Evolutionary conservation across 2,888 invertebrate species (phyloP).

Genomic region (Itoplectis maculator): DNA sequence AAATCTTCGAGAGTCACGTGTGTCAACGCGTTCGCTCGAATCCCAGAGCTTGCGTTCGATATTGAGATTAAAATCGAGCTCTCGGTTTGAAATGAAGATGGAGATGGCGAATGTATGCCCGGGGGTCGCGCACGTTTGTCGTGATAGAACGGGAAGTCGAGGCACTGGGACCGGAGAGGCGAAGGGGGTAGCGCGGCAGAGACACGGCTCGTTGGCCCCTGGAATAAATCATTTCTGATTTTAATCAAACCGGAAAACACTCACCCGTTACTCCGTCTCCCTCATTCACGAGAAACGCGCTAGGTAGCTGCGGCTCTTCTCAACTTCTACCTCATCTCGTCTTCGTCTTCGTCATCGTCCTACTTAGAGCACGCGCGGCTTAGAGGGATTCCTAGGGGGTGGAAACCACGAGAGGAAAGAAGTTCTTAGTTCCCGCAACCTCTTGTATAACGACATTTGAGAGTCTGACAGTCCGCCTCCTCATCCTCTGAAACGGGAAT

Average conservation of each 20-base stretch:
- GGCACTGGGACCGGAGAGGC: constrained; percentile 25
- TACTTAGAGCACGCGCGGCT: constrained; percentile 61
- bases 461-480: background rate
- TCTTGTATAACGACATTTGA: constrained; percentile 1
- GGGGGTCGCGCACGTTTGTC: constrained; percentile 30
- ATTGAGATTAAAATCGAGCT: constrained; percentile 45
- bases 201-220: constrained; percentile 62
- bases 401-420: constrained; percentile 18
- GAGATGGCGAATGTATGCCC: constrained; percentile 39
- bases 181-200: constrained; percentile 17
- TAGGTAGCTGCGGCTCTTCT: background rate
- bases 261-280: constrained; percentile 52
- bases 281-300: constrained; percentile 18
- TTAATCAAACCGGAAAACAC: constrained; percentile 74
- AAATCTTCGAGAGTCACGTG: constrained; percentile 5
- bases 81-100: constrained; percentile 49
- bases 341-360: constrained; percentile 32
- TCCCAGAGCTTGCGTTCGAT: constrained; percentile 21
- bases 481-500: constrained; percentile 23
- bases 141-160: constrained; percentile 54
- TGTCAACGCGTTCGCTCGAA: background rate
- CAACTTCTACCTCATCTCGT: constrained; percentile 24
- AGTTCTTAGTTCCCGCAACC: constrained; percentile 16
- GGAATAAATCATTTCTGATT: constrained; percentile 78
- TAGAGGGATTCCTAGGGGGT: constrained; percentile 10